phyloP scores from a whole-genome alignment of 2,888 invertebrate genomes.

The Drosophila niveifrons region DNA sequence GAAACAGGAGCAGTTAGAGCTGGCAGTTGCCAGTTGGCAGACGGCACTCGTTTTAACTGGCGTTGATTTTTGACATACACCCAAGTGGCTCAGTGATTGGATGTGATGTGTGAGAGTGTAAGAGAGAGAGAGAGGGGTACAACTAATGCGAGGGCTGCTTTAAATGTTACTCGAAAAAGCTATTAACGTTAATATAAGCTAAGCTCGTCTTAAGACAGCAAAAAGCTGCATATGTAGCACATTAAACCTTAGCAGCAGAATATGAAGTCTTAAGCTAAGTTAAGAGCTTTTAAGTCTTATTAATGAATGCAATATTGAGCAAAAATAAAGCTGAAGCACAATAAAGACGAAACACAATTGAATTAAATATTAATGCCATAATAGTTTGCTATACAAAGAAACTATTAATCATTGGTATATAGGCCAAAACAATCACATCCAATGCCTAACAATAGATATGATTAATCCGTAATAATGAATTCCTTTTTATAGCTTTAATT shows the following conservation, averaged over 20 bases:
- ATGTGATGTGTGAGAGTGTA: neutral
- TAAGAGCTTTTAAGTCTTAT: constrained; percentile 7
- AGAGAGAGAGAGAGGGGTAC: constrained; percentile 2
- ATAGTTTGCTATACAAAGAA: neutral
- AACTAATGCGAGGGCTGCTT: constrained; percentile 30
- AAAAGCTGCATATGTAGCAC: neutral
- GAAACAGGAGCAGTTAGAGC: constrained; percentile 1
- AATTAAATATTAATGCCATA: too few species aligned
- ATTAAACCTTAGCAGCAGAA: neutral
- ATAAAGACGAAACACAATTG: neutral
- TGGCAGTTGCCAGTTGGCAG: constrained; percentile 17
- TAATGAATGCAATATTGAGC: neutral
- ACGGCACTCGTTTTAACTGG: constrained; percentile 57
- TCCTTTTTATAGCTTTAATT: too few species aligned
- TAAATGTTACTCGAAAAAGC: neutral
- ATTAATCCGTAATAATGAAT: too few species aligned
- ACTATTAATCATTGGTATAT: neutral
- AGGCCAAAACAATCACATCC: neutral
- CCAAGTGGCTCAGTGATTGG: constrained; percentile 41
- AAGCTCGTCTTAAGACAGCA: neutral
- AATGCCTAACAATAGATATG: too few species aligned
- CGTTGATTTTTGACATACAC: constrained; percentile 68
- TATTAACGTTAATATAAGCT: neutral
- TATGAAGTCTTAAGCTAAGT: neutral
- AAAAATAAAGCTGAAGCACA: too few species aligned